These are phyloP conservation scores for Tenualosa ilisha DNA, from an alignment of 2,797 vertebrate species.

Conservation along the genomic window DNA sequence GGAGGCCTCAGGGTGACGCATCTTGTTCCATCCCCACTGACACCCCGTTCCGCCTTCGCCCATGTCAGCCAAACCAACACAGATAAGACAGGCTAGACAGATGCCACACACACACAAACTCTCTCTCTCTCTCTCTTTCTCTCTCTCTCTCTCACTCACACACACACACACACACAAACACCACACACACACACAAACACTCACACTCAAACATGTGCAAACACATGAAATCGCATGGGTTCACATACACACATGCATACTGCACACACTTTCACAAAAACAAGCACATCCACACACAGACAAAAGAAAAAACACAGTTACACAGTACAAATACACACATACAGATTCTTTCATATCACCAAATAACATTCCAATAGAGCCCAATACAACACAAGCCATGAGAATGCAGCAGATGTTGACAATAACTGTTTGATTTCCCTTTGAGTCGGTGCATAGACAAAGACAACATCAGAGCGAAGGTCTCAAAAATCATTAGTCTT, in stretches of 20 bases:
- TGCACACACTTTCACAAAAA: not conserved
- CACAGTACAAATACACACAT: not conserved
- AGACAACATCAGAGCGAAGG: slow-evolving; percentile 3
- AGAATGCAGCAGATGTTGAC: not conserved
- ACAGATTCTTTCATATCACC: not conserved
- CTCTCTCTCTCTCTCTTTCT: not conserved
- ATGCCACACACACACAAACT: not conserved
- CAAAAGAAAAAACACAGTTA: not conserved
- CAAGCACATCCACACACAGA: not conserved
- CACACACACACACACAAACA: not conserved
- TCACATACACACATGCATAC: not conserved
- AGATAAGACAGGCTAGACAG: not conserved
- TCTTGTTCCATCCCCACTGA: not conserved
- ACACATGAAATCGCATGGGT: not conserved
- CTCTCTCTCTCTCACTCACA: not conserved
- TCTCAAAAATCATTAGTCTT: slow-evolving; percentile 4
- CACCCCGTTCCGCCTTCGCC: not conserved
- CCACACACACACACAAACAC: not conserved
- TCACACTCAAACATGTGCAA: not conserved
- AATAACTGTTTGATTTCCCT: not conserved
- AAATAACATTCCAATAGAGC: not conserved
- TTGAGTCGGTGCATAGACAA: not conserved
- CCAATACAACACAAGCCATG: not conserved
- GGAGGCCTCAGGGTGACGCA: not conserved
- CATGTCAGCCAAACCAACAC: not conserved